A percentile compares a stretch with the other conserved stretches of the same genome.
Evolutionary conservation across 2,113 vertebrate genomes (phyloP).

Genomic region (Prunella himalayana): DNA sequence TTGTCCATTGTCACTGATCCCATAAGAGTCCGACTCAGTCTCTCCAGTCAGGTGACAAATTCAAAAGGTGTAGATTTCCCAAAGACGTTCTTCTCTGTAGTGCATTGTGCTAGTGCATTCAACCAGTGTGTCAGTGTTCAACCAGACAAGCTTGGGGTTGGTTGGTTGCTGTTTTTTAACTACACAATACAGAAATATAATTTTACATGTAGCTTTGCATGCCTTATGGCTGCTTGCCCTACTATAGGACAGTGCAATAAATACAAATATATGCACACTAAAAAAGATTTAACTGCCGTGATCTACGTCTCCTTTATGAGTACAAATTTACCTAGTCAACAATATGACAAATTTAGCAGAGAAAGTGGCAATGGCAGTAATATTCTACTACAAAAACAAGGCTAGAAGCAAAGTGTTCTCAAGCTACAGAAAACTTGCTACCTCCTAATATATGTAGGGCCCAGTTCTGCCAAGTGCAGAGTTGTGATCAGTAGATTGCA

Average conservation of each 20-base stretch:
- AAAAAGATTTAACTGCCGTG: conserved; percentile 57
- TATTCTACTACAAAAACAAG: conserved; percentile 64
- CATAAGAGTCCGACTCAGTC: background rate
- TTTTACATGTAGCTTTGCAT: conserved; percentile 50
- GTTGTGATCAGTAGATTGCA: conserved; percentile 38
- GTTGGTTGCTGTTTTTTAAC: background rate
- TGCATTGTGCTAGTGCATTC: conserved; percentile 54
- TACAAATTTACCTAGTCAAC: conserved; percentile 66
- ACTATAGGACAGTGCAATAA: conserved; percentile 69
- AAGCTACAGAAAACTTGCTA: conserved; percentile 59
- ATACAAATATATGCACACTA: conserved; percentile 65
- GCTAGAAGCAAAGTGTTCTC: conserved; percentile 63
- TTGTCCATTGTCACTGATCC: conserved; percentile 3
- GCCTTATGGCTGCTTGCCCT: conserved; percentile 55
- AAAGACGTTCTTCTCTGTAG: conserved; percentile 50
- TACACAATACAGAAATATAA: conserved; percentile 62
- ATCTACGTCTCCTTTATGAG: conserved; percentile 51
- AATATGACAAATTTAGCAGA: conserved; percentile 60
- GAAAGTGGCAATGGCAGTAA: conserved; percentile 57
- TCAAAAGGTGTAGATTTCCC: conserved; percentile 44
- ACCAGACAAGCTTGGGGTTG: conserved; percentile 3
- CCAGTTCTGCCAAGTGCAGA: conserved; percentile 29
- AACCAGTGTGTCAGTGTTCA: conserved; percentile 56
- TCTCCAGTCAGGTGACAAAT: conserved; percentile 35
- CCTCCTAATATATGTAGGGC: conserved; percentile 42